These are phyloP conservation scores for Microcebus ravelobensis DNA, from an alignment of 2,113 vertebrate genomes.

Conservation along the genomic window DNA sequence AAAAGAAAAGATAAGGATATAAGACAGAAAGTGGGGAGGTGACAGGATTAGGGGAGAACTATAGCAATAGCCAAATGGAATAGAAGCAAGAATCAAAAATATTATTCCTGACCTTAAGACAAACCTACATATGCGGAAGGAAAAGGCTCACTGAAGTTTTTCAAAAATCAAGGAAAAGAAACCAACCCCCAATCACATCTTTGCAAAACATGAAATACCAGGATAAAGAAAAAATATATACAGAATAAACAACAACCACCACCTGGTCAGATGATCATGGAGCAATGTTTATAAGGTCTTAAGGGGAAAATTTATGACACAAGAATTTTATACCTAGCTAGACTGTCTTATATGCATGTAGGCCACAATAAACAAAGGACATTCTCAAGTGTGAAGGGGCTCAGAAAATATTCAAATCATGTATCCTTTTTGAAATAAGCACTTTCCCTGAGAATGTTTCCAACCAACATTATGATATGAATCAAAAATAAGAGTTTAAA, in stretches of 20 bases:
- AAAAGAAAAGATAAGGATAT: background rate
- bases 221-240: background rate
- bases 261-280: background rate
- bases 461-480: background rate
- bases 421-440: background rate
- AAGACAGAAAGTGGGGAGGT: background rate
- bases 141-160: background rate
- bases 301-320: background rate
- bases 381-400: background rate
- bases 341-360: background rate
- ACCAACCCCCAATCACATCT: background rate
- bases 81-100: background rate
- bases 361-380: background rate
- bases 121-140: background rate
- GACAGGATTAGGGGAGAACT: background rate
- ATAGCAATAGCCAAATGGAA: background rate
- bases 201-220: background rate
- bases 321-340: conserved; percentile 71
- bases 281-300: background rate
- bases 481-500: background rate
- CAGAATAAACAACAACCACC: background rate
- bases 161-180: background rate
- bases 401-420: conserved; percentile 1
- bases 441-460: background rate
- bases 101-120: background rate